phyloP scores from a whole-genome alignment of 2,888 invertebrate species.

The Danaus chrysippus region DNA sequence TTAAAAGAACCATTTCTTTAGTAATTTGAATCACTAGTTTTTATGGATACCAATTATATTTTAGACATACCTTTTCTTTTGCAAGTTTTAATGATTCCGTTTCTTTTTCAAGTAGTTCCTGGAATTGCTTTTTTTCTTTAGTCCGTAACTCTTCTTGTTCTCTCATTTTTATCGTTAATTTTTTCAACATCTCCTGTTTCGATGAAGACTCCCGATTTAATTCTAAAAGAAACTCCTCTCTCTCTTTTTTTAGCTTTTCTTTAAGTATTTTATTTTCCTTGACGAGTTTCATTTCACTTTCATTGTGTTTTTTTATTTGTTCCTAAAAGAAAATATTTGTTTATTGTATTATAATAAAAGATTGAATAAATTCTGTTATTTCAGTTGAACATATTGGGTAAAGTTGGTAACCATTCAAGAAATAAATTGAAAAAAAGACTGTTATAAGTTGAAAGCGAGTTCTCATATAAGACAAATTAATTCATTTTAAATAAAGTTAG shows the following conservation, averaged over 20 bases:
- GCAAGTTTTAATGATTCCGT: conserved; percentile 61
- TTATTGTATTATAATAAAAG: too few relatives aligned
- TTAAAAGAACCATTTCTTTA: too few relatives aligned
- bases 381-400: too few relatives aligned
- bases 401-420: too few relatives aligned
- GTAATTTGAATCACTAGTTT: too few relatives aligned
- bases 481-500: neutral
- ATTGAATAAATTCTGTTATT: too few relatives aligned
- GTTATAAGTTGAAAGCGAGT: too few relatives aligned
- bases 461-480: neutral
- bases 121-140: conserved; percentile 62
- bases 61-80: conserved; percentile 62
- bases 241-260: conserved; percentile 68
- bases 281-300: conserved; percentile 62
- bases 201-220: conserved; percentile 71
- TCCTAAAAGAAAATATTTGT: conserved; percentile 44
- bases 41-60: too few relatives aligned
- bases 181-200: conserved; percentile 72
- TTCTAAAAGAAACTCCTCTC: conserved; percentile 70
- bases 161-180: conserved; percentile 68
- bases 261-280: conserved; percentile 69
- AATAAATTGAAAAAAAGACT: too few relatives aligned
- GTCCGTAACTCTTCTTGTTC: conserved; percentile 68
- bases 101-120: conserved; percentile 57
- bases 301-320: conserved; percentile 63